Percentiles rank a stretch among this genome's conserved stretches.
phyloP scores from a whole-genome alignment of 2,797 vertebrate species.

The Catamblyrhynchus diadema region DNA sequence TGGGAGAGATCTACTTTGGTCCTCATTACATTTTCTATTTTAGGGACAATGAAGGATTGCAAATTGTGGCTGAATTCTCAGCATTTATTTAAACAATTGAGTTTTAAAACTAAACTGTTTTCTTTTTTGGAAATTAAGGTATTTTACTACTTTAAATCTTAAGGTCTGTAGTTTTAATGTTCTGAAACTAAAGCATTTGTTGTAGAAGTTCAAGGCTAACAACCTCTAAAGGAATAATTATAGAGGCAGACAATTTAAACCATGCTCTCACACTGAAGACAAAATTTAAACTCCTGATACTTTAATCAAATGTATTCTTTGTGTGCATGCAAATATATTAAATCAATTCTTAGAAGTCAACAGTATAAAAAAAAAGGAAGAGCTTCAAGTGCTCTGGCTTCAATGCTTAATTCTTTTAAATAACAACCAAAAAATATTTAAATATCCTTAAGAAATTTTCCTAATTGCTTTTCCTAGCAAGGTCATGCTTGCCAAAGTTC shows the following conservation, averaged over 20 bases:
- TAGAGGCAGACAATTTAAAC: background rate
- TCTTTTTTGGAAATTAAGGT: background rate
- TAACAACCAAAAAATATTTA: background rate
- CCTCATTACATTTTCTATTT: background rate
- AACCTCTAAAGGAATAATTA: background rate
- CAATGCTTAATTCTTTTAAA: background rate
- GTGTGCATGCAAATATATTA: background rate
- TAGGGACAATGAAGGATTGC: background rate
- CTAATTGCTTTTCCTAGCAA: background rate
- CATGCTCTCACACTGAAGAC: background rate
- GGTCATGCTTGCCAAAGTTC: background rate
- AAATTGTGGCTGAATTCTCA: background rate
- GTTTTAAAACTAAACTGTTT: background rate
- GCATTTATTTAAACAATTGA: background rate
- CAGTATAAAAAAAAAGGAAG: background rate
- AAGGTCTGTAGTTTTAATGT: background rate
- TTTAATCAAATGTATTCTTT: background rate
- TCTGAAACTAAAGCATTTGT: background rate
- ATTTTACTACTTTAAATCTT: background rate
- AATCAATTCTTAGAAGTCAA: background rate
- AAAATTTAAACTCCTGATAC: background rate
- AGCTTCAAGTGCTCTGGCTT: background rate
- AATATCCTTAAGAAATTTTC: background rate
- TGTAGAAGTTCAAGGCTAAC: background rate
- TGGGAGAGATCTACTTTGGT: background rate